Evolutionary conservation across 1,140 invertebrate genomes (phyloP).

Genomic region (Polyergus mexicanus): DNA sequence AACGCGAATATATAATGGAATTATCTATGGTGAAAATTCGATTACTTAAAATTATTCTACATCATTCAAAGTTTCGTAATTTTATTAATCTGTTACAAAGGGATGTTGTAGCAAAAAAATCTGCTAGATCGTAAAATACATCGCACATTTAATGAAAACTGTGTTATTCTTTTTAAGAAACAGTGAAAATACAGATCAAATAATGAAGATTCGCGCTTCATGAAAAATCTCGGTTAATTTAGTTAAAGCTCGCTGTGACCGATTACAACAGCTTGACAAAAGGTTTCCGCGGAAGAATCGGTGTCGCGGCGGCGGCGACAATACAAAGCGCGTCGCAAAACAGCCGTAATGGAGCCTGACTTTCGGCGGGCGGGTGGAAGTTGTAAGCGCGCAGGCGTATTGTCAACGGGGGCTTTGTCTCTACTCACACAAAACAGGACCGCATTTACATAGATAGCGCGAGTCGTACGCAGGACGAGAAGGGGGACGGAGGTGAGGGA

Average conservation of each 20-base stretch:
- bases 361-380: constrained; percentile 68
- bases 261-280: neutral
- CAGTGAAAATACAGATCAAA: neutral
- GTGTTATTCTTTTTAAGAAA: neutral
- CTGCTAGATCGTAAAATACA: neutral
- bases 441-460: constrained; percentile 79
- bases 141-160: neutral
- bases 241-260: neutral
- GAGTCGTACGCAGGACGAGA: constrained; percentile 48
- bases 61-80: neutral
- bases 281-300: constrained; percentile 57
- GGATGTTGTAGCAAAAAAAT: neutral
- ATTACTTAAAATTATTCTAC: neutral
- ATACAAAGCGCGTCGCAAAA: constrained; percentile 80
- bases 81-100: neutral
- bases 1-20: neutral
- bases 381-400: constrained; percentile 75
- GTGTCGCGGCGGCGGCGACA: constrained; percentile 56
- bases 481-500: constrained; percentile 34
- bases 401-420: constrained; percentile 78
- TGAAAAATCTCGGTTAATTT: neutral
- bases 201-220: neutral
- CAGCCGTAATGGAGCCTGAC: constrained; percentile 79
- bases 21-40: neutral
- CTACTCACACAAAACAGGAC: constrained; percentile 78